Evolutionary conservation across 30 jellyfish, hydroid and myxozoan species (phyloP).

Genomic region (Chironex yamaguchii): DNA sequence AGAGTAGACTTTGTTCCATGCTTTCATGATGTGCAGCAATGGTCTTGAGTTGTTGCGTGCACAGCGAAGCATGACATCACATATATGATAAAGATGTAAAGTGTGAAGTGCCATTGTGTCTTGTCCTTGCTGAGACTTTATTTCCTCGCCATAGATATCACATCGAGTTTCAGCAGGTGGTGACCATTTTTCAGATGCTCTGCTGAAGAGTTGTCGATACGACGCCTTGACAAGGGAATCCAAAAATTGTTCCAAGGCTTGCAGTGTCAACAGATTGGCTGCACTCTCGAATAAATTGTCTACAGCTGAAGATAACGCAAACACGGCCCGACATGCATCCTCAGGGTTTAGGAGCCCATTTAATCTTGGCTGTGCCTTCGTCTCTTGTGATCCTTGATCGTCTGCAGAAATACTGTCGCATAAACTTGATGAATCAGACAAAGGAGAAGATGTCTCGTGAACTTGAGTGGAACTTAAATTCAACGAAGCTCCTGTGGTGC

Average conservation of each 20-base stretch:
- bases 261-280: constrained; percentile 85
- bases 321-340: constrained; percentile 98
- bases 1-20: constrained; percentile 87
- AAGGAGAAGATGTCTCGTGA: constrained; percentile 63
- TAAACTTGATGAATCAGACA: constrained; percentile 70
- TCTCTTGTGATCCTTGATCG: constrained; percentile 30
- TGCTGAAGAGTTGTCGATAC: constrained; percentile 72
- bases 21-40: constrained; percentile 84
- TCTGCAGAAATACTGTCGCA: constrained; percentile 72
- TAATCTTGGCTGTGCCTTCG: constrained; percentile 63
- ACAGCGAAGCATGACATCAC: constrained; percentile 96
- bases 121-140: neutral
- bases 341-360: constrained; percentile 91
- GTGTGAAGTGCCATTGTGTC: constrained; percentile 76
- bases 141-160: constrained; percentile 26
- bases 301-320: constrained; percentile 96
- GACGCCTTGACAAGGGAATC: constrained; percentile 83
- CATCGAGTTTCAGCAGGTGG: constrained; percentile 26
- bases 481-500: constrained; percentile 61
- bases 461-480: constrained; percentile 35
- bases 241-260: constrained; percentile 76
- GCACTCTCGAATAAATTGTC: constrained; percentile 96
- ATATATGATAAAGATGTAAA: constrained; percentile 89
- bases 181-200: constrained; percentile 33
- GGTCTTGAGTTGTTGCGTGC: constrained; percentile 89